A percentile compares a stretch with the other conserved stretches of the same genome.
Conservation (phyloP, 1,140 invertebrate species). For the Hylyphantes graminicola region DNA sequence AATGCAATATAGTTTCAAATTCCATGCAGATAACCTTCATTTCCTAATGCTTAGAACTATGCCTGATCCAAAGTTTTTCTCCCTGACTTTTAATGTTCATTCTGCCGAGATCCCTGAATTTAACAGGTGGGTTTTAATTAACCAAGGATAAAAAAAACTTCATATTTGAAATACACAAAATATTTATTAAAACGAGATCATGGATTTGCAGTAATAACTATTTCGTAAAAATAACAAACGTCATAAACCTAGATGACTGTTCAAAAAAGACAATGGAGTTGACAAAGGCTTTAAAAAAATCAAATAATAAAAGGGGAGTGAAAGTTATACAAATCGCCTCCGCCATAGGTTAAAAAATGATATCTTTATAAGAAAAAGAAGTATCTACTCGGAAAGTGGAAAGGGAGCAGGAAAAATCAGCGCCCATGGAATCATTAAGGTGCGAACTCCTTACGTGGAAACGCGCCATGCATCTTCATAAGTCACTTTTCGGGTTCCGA, state of each 20-base stretch:
- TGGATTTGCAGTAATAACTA: too few species aligned
- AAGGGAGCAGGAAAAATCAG: conserved; percentile 43
- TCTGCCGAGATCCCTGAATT: too few species aligned
- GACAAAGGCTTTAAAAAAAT: neutral
- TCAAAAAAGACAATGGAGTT: neutral
- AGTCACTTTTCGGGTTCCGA: conserved; percentile 54
- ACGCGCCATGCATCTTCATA: conserved; percentile 52
- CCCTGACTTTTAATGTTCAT: too few species aligned
- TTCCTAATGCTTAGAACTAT: too few species aligned
- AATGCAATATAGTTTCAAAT: too few species aligned
- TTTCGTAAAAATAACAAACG: neutral
- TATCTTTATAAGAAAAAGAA: conserved; percentile 2
- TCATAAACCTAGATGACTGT: neutral
- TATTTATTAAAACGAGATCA: too few species aligned
- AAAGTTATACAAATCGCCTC: conserved; percentile 34
- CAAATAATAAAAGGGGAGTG: neutral
- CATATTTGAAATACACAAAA: too few species aligned
- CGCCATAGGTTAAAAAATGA: conserved; percentile 20
- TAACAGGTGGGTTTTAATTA: too few species aligned
- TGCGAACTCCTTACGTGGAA: conserved; percentile 17
- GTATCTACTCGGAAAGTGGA: neutral
- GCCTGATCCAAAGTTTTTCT: too few species aligned
- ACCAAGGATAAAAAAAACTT: too few species aligned
- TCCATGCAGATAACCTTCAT: too few species aligned
- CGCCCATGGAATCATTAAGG: conserved; percentile 58